Evolutionary conservation across 2,888 invertebrate genomes (phyloP).

Genomic region (Sarcophaga variegata): DNA sequence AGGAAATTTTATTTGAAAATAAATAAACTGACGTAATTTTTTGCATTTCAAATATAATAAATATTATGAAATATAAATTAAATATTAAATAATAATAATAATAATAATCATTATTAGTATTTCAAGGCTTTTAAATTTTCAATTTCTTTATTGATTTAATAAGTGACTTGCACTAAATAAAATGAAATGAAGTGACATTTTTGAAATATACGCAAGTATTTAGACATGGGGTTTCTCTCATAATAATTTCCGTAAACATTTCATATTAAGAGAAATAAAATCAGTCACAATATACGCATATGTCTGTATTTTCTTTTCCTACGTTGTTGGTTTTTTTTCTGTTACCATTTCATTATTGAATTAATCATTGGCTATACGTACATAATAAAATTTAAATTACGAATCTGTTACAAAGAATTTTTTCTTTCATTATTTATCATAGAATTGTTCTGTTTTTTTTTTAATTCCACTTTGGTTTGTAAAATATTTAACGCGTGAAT

Average conservation of each 20-base stretch:
- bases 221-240: not conserved
- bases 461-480: not conserved
- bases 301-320: not conserved
- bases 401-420: slow-evolving; percentile 16
- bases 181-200: not conserved
- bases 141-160: not conserved
- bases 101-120: too few species aligned
- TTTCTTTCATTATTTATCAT: not conserved
- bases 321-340: not conserved
- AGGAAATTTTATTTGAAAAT: too few species aligned
- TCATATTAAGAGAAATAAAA: not conserved
- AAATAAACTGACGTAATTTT: too few species aligned
- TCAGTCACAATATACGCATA: too few species aligned
- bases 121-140: too few species aligned
- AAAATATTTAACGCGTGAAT: slow-evolving; percentile 20
- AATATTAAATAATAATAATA: too few species aligned
- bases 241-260: slow-evolving; percentile 46
- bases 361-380: not conserved
- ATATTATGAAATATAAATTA: too few species aligned
- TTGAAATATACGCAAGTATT: not conserved
- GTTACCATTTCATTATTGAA: not conserved
- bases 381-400: slow-evolving; percentile 13
- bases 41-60: too few species aligned
- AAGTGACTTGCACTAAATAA: not conserved
- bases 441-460: too few species aligned